Conservation (phyloP, 92 coral and sea anemone species). For the Zoanthus sansibaricus region DNA sequence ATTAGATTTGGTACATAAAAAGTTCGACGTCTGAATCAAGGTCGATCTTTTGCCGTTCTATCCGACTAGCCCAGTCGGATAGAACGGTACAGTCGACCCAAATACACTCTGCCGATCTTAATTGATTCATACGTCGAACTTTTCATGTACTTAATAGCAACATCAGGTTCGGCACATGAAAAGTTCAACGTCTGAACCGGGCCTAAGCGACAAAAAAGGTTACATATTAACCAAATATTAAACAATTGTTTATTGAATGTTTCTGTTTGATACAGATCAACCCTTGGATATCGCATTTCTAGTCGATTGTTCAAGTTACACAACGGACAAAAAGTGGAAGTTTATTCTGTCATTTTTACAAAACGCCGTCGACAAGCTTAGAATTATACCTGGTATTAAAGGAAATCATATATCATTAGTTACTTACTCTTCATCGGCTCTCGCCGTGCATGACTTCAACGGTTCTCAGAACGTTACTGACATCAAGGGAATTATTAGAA, state of each 20-base stretch:
- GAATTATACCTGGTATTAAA: not conserved
- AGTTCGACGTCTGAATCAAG: too few relatives aligned
- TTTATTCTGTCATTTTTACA: constrained; percentile 2
- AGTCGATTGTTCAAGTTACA: constrained; percentile 18
- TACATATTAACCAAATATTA: not conserved
- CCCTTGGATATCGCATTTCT: constrained; percentile 23
- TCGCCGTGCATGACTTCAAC: not conserved
- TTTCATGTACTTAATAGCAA: too few relatives aligned
- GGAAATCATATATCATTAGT: not conserved
- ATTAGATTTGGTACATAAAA: too few relatives aligned
- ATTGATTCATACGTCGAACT: too few relatives aligned
- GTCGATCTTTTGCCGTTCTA: too few relatives aligned
- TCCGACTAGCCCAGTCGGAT: too few relatives aligned
- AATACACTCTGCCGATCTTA: too few relatives aligned
- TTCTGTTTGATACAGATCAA: not conserved
- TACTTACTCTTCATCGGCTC: not conserved
- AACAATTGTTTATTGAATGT: not conserved
- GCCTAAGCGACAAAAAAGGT: not conserved
- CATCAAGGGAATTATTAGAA: not conserved
- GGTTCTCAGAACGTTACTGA: not conserved
- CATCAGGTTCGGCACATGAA: too few relatives aligned
- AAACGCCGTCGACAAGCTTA: constrained; percentile 3
- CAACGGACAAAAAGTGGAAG: constrained; percentile 1
- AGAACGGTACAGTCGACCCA: too few relatives aligned
- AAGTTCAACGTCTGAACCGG: too few relatives aligned